Base-by-base conservation (phyloP, 2,888 invertebrate genomes). In the Drosophila recens region DNA sequence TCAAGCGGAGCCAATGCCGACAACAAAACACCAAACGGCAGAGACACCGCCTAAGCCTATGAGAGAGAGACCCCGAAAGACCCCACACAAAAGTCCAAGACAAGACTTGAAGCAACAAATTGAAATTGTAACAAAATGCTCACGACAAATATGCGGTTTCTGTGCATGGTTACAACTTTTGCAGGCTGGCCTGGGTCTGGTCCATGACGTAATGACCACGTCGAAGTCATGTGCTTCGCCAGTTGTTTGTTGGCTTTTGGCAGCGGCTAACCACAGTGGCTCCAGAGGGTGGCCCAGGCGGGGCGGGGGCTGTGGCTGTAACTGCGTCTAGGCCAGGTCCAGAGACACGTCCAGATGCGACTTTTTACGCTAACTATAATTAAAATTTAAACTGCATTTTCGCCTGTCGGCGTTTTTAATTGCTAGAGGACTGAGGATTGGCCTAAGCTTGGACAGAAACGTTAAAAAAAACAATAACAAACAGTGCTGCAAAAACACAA, bases 111-210 rank as follows among this genome's bases (percentile, higher is more conserved):
- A 80, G 66, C 81, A 74, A 72, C 80, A 88, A 82, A 88, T 88
- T 84, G 87, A 83, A 84, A 84, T 89, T 87, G 87, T 89, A 84
- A 81, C 87, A 88, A 88, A 84, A 84, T 87, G 84, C 87, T 83
- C 89, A 84, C 89, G 81, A 84, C 84, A 88, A 84, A 83, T 84
- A 84, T 89, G 87, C 87, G 87, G 84, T 86, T 79, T 49, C 72
- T 62, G 48, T 75, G 78, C 64, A 67, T 73, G 74, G 59, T 42
- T 75, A 58, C 79, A 69, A 48, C 61, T 56, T 40, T 53, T 53
- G 48, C 45, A 45, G 23, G 43, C 11, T 23, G 20, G 40, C 38
- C 71, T 45, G 46, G 51, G 40, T 33, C 71, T 45, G 46, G 51
- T 65, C 72, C 65, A 83, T 84, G 89, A 84, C 81, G 84, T 83